Base-by-base conservation (phyloP, 1,140 invertebrate species). In the Macrotrachela quadricornifera region DNA sequence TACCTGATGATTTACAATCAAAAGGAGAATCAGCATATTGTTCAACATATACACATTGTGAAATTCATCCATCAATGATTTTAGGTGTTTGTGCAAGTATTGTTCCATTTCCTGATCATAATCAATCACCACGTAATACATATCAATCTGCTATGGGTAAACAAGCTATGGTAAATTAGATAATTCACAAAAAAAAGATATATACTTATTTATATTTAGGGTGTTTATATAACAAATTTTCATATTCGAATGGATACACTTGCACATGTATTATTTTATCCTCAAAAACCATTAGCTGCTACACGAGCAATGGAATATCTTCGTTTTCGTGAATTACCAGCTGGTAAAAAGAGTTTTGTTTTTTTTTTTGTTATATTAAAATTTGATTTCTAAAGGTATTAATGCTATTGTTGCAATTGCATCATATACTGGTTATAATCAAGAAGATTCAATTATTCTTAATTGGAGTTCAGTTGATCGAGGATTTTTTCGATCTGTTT, bases 71-170 rank as follows among this genome's bases (percentile, higher is more conserved):
- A 18, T 86, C 88, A 47, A 96, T 96, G 91, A 94, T 96, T 60
- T 72, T 96, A 39, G 75, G 75, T 37, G 90, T 96, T 3, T 96
- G 91, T 74, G 92, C 92, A 9, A 94, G 88, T 6, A 96, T 97
- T 74, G 97, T 97, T 71, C 92, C 92, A 53, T 97, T 97, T 67
- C 92, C 92, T 60, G 92, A 97, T 91, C 92, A 97, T 71, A 97
- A 97, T 65, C 92, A 71, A 71, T 88, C 84, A 67, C 90, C 90
- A 46, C 84, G 90, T 74, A 94, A 95, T 65, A 94, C 88, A 46
- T 95, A 95, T 71, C 73, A 77, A 62, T 91, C 86, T 76, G 91
- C 92, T 85, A 97, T 97, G 92, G 92, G 92, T 75, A 90, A 92
- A 74, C 49, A 52, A 45, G 49, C 49, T 16, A 56, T 52, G 51